These are phyloP conservation scores for Pristiophorus japonicus DNA, from an alignment of 2,113 vertebrate genomes.

Conservation along the genomic window DNA sequence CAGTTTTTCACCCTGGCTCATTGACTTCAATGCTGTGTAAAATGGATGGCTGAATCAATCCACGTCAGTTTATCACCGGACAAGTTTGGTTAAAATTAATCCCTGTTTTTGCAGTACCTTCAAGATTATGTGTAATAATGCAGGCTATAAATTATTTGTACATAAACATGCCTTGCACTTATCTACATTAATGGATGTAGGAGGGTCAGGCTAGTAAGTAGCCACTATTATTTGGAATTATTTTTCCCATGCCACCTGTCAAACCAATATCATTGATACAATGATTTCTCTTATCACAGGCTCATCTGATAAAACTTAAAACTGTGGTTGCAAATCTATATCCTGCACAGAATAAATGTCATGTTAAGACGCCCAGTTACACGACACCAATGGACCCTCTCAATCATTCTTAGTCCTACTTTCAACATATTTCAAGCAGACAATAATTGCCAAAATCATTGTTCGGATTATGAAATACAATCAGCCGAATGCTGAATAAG, in stretches of 20 bases:
- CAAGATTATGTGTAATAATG: neutral
- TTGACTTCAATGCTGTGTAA: neutral
- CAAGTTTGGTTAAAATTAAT: neutral
- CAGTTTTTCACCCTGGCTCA: neutral
- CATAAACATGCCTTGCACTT: neutral
- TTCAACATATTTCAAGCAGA: neutral
- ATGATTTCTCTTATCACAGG: neutral
- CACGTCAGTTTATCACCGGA: neutral
- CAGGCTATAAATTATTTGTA: neutral
- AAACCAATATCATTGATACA: neutral
- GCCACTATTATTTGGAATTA: neutral
- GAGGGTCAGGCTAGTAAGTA: neutral
- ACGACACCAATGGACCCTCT: neutral
- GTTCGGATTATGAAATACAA: neutral
- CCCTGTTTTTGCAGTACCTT: neutral
- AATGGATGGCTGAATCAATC: neutral
- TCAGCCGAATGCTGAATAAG: neutral
- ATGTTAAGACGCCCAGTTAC: neutral
- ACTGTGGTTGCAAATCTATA: neutral
- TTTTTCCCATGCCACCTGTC: neutral
- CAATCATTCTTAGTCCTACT: neutral
- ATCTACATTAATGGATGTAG: neutral
- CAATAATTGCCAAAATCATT: neutral
- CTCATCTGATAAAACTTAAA: neutral
- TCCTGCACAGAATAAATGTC: neutral